phyloP scores from a whole-genome alignment of 2,113 vertebrate species.

The Limnothrissa miodon region DNA sequence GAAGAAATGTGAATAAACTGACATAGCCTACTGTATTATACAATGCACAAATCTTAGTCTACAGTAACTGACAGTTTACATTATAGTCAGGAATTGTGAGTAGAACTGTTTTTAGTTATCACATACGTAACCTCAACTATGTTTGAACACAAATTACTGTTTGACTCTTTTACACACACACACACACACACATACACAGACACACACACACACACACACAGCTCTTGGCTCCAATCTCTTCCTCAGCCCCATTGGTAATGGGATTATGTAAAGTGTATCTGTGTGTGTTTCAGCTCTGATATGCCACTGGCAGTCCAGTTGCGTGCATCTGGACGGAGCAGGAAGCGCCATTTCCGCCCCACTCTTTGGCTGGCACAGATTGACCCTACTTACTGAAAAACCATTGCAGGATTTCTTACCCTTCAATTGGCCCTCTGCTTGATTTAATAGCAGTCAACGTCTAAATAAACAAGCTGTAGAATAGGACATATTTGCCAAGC shows the following conservation, averaged over 20 bases:
- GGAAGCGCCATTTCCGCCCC: conserved; percentile 19
- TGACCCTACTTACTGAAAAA: neutral
- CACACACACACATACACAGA: neutral
- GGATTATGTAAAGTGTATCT: conserved; percentile 40
- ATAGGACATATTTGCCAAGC: neutral
- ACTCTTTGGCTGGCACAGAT: neutral
- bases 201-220: neutral
- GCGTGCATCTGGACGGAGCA: neutral
- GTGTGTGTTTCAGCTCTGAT: conserved; percentile 23
- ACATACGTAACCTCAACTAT: neutral
- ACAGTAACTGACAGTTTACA: conserved; percentile 12
- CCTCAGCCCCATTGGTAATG: conserved; percentile 33
- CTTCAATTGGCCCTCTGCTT: neutral
- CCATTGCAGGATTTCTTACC: neutral
- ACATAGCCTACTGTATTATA: conserved; percentile 5
- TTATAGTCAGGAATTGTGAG: neutral
- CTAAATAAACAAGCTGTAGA: neutral
- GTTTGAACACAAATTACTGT: neutral
- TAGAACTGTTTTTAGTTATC: neutral
- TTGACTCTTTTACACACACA: neutral
- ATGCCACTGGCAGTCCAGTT: neutral
- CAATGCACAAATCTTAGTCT: neutral
- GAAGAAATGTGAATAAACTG: neutral
- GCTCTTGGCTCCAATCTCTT: conserved; percentile 32
- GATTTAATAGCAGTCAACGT: neutral